Evolutionary conservation across 2,888 invertebrate genomes (phyloP).

Genomic region (Morpho deidamia): DNA sequence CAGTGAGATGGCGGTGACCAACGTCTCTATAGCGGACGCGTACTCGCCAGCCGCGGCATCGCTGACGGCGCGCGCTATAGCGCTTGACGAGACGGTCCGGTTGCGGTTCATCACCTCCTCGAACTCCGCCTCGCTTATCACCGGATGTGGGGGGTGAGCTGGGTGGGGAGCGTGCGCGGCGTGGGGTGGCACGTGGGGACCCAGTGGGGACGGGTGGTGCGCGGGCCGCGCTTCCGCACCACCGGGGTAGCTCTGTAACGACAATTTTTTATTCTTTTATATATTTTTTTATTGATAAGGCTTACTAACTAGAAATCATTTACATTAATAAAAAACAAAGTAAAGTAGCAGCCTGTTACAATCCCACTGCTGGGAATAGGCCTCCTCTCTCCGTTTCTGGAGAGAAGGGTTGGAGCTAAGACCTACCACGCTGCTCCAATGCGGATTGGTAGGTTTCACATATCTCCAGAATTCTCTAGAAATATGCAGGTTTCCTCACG

Average conservation of each 20-base stretch:
- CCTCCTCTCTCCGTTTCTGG: too few species aligned
- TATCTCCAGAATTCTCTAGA: too few species aligned
- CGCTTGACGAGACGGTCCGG: conserved; percentile 97
- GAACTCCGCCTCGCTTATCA: conserved; percentile 94
- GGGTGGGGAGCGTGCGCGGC: conserved; percentile 31
- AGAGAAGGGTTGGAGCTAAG: too few species aligned
- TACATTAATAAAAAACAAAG: too few species aligned
- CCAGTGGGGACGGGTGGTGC: conserved; percentile 34
- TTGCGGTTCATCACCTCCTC: conserved; percentile 99
- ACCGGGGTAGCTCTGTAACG: conserved; percentile 42
- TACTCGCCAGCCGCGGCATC: conserved; percentile 99
- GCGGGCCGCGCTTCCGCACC: conserved; percentile 38
- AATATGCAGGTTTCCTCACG: too few species aligned
- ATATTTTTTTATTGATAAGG: too few species aligned
- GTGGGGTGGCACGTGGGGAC: conserved; percentile 36
- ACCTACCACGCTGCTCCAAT: too few species aligned
- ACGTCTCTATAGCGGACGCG: conserved; percentile 98
- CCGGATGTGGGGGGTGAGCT: conserved; percentile 43
- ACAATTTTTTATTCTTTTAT: too few species aligned
- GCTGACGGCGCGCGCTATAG: conserved; percentile 97
- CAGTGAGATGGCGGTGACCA: conserved; percentile 98
- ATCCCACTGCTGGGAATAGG: too few species aligned
- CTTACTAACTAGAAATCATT: too few species aligned
- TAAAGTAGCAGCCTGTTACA: too few species aligned
- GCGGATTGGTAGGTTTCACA: too few species aligned